Base-by-base conservation (phyloP, 1,140 invertebrate genomes). In the Camponotus floridanus region DNA sequence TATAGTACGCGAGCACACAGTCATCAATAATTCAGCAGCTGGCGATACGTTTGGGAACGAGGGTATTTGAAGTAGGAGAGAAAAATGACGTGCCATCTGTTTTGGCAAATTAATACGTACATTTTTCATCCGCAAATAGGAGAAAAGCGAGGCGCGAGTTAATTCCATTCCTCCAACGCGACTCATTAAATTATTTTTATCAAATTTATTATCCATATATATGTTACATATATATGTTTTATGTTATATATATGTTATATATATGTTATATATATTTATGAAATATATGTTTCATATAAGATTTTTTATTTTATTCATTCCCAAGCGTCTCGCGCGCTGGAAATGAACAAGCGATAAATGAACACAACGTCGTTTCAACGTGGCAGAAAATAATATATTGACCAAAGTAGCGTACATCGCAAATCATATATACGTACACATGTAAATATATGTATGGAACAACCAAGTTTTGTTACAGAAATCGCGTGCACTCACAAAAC, bases 351-450 rank as follows among this genome's bases (percentile, higher is more conserved):
- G 67, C 21, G 42, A 61, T 45, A 33, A 87, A 78, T 89, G 9
- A 87, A 90, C 48, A 70, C 48, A 70, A 83, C 76, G 65, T 86
- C 55, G n/a, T 74, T 81, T 67, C 39, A 51, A 51, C 26, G 36
- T 89, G 26, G 64, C 64, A 81, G 36, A 85, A 90, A 87, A 68
- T 89, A 89, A 76, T 79, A 36, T 71, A 90, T 88, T 91, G 84
- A 86, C 78, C 57, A 61, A 84, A 85, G 55, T 80, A 76, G 81
- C 42, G 36, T 88, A 91, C 74, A 91, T 76, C 13, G 87, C 71
- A 89, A 86, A 85, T 87, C 79, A 88, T 89, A 91, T 57, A 71
- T 1, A 45, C 8, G 42, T 45, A 9, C 8, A 45, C 0, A 45
- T 45, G 13, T 45, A 45, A 11, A 11, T 48, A 15, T 51, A 18